Evolutionary conservation across 2,888 invertebrate species (phyloP).

Genomic region (Lithophane socia): DNA sequence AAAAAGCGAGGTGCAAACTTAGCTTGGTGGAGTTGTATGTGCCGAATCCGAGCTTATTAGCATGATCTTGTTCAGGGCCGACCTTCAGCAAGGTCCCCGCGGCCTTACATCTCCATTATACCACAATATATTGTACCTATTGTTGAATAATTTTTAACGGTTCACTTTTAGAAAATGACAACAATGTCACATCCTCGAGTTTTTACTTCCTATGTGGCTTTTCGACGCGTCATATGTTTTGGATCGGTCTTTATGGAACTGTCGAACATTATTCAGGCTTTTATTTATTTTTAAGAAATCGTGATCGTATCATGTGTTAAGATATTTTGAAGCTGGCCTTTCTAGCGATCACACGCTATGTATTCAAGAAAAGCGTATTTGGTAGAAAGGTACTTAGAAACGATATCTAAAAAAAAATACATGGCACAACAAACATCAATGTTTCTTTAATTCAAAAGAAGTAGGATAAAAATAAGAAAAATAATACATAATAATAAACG

Average conservation of each 20-base stretch:
- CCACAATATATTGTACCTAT: slow-evolving; percentile 15
- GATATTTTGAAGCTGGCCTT: background rate
- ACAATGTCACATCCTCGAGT: slow-evolving; percentile 36
- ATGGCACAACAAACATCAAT: background rate
- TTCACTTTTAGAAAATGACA: slow-evolving; percentile 4
- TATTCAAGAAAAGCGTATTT: background rate
- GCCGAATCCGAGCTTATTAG: background rate
- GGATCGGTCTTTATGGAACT: background rate
- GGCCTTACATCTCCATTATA: slow-evolving; percentile 36
- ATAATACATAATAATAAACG: no score
- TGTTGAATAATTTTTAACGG: slow-evolving; percentile 48
- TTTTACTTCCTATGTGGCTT: slow-evolving; percentile 28
- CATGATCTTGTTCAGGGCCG: slow-evolving; percentile 44
- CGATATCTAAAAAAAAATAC: background rate
- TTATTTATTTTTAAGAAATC: background rate
- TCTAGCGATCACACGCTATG: background rate
- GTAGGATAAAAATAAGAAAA: background rate
- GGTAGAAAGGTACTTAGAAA: background rate
- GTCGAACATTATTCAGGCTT: background rate
- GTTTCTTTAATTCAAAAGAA: background rate
- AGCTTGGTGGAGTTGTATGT: no score
- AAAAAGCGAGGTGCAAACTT: no score
- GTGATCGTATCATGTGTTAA: background rate
- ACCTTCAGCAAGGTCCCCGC: slow-evolving; percentile 24
- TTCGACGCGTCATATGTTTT: background rate